Conservation (phyloP, 2,797 vertebrate species). For the Cirrhinus molitorella region DNA sequence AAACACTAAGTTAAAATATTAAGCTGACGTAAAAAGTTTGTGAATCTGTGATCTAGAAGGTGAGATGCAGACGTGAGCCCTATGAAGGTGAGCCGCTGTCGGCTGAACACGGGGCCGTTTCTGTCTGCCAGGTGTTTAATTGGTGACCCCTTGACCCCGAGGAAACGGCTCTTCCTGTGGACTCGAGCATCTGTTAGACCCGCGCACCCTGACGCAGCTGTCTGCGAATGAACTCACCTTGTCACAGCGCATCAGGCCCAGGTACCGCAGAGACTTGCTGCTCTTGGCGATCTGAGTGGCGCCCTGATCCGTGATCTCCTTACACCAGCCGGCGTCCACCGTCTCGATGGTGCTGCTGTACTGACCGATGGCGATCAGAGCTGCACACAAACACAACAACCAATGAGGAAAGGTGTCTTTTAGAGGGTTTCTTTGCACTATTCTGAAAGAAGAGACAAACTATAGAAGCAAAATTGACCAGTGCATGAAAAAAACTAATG, state of each 20-base stretch:
- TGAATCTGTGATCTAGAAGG: neutral
- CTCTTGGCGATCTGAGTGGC: slow-evolving; percentile 95
- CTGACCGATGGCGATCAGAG: slow-evolving; percentile 94
- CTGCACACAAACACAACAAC: slow-evolving; percentile 71
- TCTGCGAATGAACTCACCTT: slow-evolving; percentile 83
- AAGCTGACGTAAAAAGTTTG: neutral
- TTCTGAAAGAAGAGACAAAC: neutral
- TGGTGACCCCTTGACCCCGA: neutral
- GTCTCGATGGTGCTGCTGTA: slow-evolving; percentile 98
- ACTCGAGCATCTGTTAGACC: neutral
- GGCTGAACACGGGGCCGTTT: neutral
- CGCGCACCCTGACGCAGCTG: neutral
- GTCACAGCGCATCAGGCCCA: slow-evolving; percentile 98
- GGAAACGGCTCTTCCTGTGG: neutral
- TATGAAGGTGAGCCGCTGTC: neutral
- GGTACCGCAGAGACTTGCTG: slow-evolving; percentile 96
- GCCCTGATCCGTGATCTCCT: slow-evolving; percentile 97
- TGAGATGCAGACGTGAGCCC: neutral
- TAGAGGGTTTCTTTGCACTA: neutral
- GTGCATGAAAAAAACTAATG: no score
- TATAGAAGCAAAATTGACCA: neutral
- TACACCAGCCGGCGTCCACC: slow-evolving; percentile 98
- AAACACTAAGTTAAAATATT: neutral
- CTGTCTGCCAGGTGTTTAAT: neutral
- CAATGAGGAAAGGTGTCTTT: neutral